Evolutionary conservation across 2,113 vertebrate species (phyloP), one percentile per base, ranked within the genome.

Genomic region (Lagopus muta): DNA sequence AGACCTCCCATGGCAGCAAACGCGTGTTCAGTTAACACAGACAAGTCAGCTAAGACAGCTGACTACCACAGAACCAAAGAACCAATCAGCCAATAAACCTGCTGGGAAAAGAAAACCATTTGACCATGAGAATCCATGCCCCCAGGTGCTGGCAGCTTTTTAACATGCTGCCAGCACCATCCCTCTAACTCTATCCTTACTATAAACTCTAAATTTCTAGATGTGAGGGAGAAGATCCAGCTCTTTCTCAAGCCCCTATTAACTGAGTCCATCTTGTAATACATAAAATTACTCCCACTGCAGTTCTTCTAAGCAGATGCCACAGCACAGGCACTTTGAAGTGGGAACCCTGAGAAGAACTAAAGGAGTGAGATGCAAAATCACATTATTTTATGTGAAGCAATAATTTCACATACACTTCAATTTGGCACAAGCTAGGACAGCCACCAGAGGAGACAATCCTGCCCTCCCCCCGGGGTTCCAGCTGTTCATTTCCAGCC

Each of bases 271-370:
- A 19, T 57, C 57, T 60, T 67, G 54, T 60, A 77, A 57, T 17
- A 61, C 1, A 4, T 30, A 65, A 65, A 22, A 82, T 21, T 4
- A 64, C 32, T 77, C 28, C 77, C 43, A 69, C 61, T 47, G 30
- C 42, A 78, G 50, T 24, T 81, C 65, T 78, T 71, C 42, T 13
- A 67, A 67, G 24, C 57, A 67, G 30, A 43, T 11, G 5, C 43
- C 65, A 64, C n/a, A 69, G 64, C 76, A 57, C 7, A 48, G n/a
- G n/a, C 60, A 34, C 90, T 94, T 91, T 78, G 90, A 95, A 85
- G 60, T 4, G 25, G 61, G 57, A 93, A 38, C 66, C 38, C 78
- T 48, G 32, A 17, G 47, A 91, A 89, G 73, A 92, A 42, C 58
- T 86, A 32, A 83, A 84, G 65, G 65, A 78, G 22, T 1, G 60